Base-by-base conservation (phyloP, 2,113 vertebrate species). In the Micromys minutus region DNA sequence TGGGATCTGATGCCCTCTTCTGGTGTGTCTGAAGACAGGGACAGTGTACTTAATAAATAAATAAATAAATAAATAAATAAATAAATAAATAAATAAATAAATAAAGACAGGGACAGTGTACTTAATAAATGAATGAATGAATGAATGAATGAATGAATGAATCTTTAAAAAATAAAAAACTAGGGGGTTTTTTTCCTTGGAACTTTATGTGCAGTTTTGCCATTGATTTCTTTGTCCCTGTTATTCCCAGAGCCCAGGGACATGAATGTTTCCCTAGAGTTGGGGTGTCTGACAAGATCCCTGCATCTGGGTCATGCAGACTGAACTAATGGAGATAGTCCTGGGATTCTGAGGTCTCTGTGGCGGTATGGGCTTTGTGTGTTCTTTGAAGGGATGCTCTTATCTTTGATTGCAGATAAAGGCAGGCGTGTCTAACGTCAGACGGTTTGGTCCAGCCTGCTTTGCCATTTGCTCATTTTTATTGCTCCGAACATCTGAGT, bases 261-360 rank as follows among this genome's bases (percentile, higher is more conserved):
- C 36, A 0, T 52, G 36, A 67, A 63, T 17, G 13, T 87, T 84
- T 79, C 63, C 11, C 34, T 24, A 39, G 69, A 75, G 63, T 59
- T 36, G 36, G 29, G 59, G 13, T 47, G 7, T 94, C 74, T 29
- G 31, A 29, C 50, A 45, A 47, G 59, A 77, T 29, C 17, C 7
- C 42, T 15, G 9, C 2, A 0, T 87, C 47, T 16, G 7, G n/a
- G 39, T 4, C 17, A 17, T 9, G 1, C 2, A 50, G 79, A 21
- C 45, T 52, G 36, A 39, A 85, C n/a, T 9, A 17, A 4, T 34
- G 17, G 24, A 16, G 52, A 65, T 24, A 1, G 29, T 13, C 8
- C 7, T 7, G n/a, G 91, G 61, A 26, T 55, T 8, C 26, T 15
- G 19, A 16, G 87, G 36, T 13, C 50, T 7, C n/a, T 67, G 42